Percentiles rank a stretch among this genome's conserved stretches.
These are phyloP conservation scores for Porites divaricata DNA, from an alignment of 92 coral and sea anemone species.

Conservation along the genomic window DNA sequence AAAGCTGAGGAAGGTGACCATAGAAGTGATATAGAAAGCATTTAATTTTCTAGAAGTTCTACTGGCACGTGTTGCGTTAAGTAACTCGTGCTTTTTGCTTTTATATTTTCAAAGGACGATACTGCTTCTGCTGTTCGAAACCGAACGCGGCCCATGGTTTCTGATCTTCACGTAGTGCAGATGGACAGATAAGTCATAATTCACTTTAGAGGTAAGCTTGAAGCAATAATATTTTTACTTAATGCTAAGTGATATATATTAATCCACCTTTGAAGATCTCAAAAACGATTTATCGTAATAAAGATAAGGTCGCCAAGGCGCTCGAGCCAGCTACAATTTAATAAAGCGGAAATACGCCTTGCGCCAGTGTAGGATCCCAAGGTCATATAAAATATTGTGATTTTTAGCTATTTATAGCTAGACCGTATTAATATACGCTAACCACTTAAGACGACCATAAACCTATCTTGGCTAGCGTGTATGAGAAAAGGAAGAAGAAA, in stretches of 20 bases:
- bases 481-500: too few species aligned
- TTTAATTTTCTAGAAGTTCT: background rate
- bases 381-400: background rate
- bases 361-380: background rate
- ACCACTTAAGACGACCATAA: background rate
- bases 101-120: background rate
- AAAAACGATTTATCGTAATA: background rate
- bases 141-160: background rate
- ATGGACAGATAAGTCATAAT: background rate
- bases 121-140: background rate
- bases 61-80: background rate
- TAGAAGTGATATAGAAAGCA: background rate
- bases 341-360: background rate
- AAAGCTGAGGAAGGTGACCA: too few species aligned
- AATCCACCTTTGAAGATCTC: background rate
- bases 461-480: background rate
- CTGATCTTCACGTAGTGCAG: background rate
- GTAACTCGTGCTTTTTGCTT: background rate
- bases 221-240: background rate
- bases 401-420: background rate
- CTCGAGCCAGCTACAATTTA: background rate
- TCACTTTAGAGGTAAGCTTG: background rate
- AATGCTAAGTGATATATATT: background rate
- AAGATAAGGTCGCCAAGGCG: constrained; percentile 1
- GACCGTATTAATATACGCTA: background rate